Conservation (phyloP, 2,797 vertebrate species). For the Ctenochaetus hawaiiensis region DNA sequence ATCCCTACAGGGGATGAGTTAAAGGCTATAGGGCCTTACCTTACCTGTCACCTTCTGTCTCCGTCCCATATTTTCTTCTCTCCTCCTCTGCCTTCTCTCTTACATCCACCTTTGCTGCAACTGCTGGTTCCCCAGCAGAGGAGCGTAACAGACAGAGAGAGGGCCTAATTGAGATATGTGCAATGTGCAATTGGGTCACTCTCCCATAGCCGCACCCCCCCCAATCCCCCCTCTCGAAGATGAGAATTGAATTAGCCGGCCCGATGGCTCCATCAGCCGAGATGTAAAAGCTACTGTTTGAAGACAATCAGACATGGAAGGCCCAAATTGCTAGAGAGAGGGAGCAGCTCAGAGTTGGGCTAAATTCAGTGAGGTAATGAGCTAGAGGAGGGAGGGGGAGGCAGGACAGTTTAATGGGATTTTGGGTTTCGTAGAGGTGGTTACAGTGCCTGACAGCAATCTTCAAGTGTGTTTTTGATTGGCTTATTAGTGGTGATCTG, state of each 20-base stretch:
- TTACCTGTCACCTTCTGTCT: slow-evolving; percentile 58
- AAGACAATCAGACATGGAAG: slow-evolving; percentile 69
- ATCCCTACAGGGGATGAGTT: slow-evolving; percentile 53
- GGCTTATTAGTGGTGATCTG: slow-evolving; percentile 43
- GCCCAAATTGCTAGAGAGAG: slow-evolving; percentile 59
- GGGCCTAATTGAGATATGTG: slow-evolving; percentile 79
- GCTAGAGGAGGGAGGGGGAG: slow-evolving; percentile 39
- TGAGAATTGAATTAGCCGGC: slow-evolving; percentile 82
- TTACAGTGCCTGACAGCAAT: slow-evolving; percentile 48
- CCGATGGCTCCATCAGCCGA: slow-evolving; percentile 77
- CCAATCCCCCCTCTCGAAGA: slow-evolving; percentile 22
- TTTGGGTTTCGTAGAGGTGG: slow-evolving; percentile 35
- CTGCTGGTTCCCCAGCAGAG: slow-evolving; percentile 45
- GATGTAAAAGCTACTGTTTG: slow-evolving; percentile 77
- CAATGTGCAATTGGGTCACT: slow-evolving; percentile 74
- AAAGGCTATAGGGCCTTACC: slow-evolving; percentile 34
- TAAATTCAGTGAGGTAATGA: slow-evolving; percentile 45
- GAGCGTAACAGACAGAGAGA: slow-evolving; percentile 67
- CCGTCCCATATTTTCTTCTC: slow-evolving; percentile 29
- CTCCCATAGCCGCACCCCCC: slow-evolving; percentile 49
- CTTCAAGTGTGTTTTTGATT: slow-evolving; percentile 51
- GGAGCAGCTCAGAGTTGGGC: slow-evolving; percentile 41
- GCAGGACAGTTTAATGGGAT: slow-evolving; percentile 56
- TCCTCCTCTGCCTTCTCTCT: slow-evolving; percentile 20
- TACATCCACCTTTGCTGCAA: slow-evolving; percentile 25